Evolutionary conservation across 2,113 vertebrate genomes (phyloP).

Genomic region (Tringa solitaria): DNA sequence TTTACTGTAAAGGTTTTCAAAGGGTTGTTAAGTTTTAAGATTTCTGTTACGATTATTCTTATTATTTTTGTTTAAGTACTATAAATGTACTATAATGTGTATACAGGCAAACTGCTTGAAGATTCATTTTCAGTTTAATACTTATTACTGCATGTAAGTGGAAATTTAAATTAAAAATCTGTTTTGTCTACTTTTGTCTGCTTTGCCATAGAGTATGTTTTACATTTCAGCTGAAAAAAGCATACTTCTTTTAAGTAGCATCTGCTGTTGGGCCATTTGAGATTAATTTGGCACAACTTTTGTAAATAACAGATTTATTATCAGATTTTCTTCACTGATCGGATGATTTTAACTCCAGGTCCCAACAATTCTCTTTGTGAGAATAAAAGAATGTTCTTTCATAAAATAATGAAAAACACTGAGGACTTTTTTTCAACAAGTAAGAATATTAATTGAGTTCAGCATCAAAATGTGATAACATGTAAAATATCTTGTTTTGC

Average conservation of each 20-base stretch:
- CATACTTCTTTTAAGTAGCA: neutral
- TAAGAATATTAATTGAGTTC: slow-evolving; percentile 28
- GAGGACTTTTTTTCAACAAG: neutral
- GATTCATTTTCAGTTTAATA: neutral
- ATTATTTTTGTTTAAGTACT: neutral
- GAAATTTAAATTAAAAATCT: neutral
- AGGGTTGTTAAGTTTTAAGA: neutral
- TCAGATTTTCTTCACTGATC: neutral
- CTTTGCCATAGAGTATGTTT: neutral
- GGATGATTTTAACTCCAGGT: neutral
- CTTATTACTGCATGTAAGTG: neutral
- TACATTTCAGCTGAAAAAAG: neutral
- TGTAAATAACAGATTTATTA: slow-evolving; percentile 1
- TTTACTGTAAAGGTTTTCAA: neutral
- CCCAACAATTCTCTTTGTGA: neutral
- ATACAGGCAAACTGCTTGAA: neutral
- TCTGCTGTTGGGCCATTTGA: neutral
- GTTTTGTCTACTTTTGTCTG: neutral
- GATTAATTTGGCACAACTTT: neutral
- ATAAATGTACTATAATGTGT: neutral
- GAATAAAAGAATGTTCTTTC: neutral
- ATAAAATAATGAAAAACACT: slow-evolving; percentile 6
- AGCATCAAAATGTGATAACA: slow-evolving; percentile 6
- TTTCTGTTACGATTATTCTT: neutral
- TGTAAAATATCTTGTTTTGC: slow-evolving; percentile 40